Conservation (phyloP, 2,888 invertebrate genomes). For the Mylabris sibirica region DNA sequence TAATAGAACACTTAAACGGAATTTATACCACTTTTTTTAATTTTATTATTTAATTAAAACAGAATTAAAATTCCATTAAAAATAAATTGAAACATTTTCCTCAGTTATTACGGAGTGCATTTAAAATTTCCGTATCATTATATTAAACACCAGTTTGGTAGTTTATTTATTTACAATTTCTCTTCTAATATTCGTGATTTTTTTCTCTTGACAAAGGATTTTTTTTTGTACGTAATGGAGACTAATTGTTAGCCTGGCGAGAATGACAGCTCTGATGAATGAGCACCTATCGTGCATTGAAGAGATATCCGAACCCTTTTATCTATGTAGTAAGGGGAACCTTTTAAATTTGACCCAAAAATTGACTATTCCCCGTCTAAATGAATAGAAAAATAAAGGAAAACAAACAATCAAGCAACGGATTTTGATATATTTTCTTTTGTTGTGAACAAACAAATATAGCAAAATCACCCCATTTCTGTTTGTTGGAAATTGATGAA, state of each 20-base stretch:
- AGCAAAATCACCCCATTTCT: neutral
- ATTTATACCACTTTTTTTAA: conserved; percentile 24
- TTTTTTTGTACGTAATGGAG: conserved; percentile 43
- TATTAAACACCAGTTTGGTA: conserved; percentile 17
- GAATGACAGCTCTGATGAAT: conserved; percentile 46
- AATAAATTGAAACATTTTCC: conserved; percentile 20
- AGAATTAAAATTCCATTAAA: conserved; percentile 29
- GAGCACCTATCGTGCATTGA: conserved; percentile 40
- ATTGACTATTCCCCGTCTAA: neutral
- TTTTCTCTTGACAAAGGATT: neutral
- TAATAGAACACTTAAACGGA: conserved; percentile 5
- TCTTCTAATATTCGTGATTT: too few relatives aligned
- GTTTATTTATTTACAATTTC: conserved; percentile 10
- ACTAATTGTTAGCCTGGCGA: conserved; percentile 46
- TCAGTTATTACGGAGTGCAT: conserved; percentile 18
- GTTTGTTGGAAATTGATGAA: neutral
- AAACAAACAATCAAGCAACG: neutral
- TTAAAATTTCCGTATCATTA: conserved; percentile 21
- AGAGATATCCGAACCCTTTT: neutral
- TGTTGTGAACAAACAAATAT: neutral
- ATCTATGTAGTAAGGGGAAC: neutral
- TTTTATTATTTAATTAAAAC: conserved; percentile 30
- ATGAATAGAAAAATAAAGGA: neutral
- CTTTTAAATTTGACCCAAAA: neutral
- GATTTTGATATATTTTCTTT: neutral